Conservation (phyloP, 2,797 vertebrate genomes). For the Pseudomugil gertrudae region DNA sequence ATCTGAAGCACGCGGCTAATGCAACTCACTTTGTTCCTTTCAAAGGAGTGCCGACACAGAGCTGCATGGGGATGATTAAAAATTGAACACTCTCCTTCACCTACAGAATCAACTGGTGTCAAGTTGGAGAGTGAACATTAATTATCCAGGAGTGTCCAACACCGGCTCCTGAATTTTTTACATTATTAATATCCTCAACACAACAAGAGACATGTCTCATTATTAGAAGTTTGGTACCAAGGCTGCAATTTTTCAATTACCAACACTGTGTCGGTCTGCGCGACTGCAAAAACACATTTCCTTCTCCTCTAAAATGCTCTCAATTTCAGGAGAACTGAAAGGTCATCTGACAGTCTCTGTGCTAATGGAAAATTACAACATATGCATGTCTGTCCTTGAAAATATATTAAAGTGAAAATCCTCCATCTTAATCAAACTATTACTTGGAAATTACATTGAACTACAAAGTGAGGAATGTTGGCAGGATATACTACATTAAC, state of each 20-base stretch:
- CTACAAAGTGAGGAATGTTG: background rate
- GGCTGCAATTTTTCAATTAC: slow-evolving; percentile 66
- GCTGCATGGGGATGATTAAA: slow-evolving; percentile 70
- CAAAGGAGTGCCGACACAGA: slow-evolving; percentile 44
- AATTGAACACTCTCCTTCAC: slow-evolving; percentile 75
- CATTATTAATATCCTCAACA: slow-evolving; percentile 81
- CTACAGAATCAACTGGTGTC: slow-evolving; percentile 82
- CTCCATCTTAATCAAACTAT: slow-evolving; percentile 24
- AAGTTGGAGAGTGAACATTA: slow-evolving; percentile 81
- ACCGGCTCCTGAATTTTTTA: slow-evolving; percentile 73
- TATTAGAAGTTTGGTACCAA: slow-evolving; percentile 63
- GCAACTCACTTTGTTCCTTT: slow-evolving; percentile 46
- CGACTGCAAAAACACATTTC: slow-evolving; percentile 43
- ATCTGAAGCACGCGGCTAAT: slow-evolving; percentile 38
- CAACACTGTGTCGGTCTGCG: slow-evolving; percentile 60
- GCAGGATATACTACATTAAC: slow-evolving; percentile 13
- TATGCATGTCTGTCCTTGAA: slow-evolving; percentile 12
- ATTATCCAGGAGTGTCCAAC: slow-evolving; percentile 82
- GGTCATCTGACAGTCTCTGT: slow-evolving; percentile 24
- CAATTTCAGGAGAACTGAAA: slow-evolving; percentile 21
- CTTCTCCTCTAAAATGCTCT: slow-evolving; percentile 33
- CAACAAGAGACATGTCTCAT: slow-evolving; percentile 72
- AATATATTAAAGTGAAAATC: slow-evolving; percentile 8
- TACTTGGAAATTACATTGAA: slow-evolving; percentile 12
- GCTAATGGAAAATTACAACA: slow-evolving; percentile 7